phyloP scores from a whole-genome alignment of 2,113 vertebrate genomes.

The Diphyllodes magnificus region DNA sequence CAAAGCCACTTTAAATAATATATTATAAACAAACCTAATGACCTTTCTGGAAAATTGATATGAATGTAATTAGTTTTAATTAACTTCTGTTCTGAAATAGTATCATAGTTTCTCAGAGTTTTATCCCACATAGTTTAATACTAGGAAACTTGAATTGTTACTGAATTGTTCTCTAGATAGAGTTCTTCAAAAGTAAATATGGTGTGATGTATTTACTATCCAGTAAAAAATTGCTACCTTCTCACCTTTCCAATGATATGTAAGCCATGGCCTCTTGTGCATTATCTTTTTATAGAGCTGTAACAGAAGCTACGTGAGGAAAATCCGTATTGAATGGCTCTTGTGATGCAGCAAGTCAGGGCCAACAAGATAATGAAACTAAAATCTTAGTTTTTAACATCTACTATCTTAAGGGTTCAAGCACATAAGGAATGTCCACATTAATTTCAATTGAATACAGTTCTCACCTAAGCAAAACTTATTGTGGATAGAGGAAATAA shows the following conservation, averaged over 20 bases:
- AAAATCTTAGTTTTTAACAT: background rate
- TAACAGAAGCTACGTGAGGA: background rate
- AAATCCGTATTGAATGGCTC: background rate
- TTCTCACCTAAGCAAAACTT: background rate
- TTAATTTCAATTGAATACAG: background rate
- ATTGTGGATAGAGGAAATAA: background rate
- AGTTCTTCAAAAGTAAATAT: background rate
- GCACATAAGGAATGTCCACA: background rate
- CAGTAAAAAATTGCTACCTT: background rate
- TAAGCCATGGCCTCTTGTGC: background rate
- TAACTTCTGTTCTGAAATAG: background rate
- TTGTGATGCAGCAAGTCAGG: background rate
- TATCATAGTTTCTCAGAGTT: background rate
- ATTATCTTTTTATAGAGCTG: background rate
- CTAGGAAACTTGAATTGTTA: background rate
- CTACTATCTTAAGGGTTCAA: background rate
- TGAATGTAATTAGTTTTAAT: background rate
- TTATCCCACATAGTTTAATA: background rate
- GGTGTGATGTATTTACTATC: background rate
- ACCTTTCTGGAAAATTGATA: background rate
- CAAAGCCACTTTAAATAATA: background rate
- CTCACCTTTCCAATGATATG: background rate
- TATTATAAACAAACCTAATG: background rate
- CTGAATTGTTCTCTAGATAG: background rate
- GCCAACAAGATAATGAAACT: background rate